These are phyloP conservation scores for Phenganax stokvisi DNA, from an alignment of 92 coral and sea anemone genomes.

Conservation along the genomic window DNA sequence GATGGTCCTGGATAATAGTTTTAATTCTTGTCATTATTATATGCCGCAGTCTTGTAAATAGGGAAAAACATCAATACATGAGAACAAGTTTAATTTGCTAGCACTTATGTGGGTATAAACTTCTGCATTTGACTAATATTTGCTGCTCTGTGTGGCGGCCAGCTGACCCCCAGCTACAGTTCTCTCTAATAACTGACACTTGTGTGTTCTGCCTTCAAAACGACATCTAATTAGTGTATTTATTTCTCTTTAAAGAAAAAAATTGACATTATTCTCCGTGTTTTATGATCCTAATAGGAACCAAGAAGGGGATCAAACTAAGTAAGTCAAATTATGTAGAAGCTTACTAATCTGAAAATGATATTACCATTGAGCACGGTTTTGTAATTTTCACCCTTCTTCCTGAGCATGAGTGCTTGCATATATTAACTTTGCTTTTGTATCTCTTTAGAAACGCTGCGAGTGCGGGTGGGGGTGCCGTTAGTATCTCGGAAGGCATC, in stretches of 20 bases:
- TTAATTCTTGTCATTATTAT: too few species aligned
- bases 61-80: too few species aligned
- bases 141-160: not conserved
- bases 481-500: slow-evolving; percentile 73
- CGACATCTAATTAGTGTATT: not conserved
- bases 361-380: not conserved
- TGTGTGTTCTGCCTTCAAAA: not conserved
- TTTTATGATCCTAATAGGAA: slow-evolving; percentile 81
- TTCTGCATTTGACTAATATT: not conserved
- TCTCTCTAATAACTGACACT: not conserved
- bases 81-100: not conserved
- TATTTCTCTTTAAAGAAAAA: slow-evolving; percentile 59
- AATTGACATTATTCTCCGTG: slow-evolving; percentile 85
- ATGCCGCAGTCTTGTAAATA: too few species aligned
- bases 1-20: too few species aligned
- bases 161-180: not conserved
- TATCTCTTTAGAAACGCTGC: slow-evolving; percentile 47
- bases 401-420: too few species aligned
- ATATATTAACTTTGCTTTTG: not conserved
- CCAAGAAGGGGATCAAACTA: slow-evolving; percentile 61
- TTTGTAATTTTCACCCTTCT: not conserved
- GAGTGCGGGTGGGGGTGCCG: slow-evolving; percentile 38
- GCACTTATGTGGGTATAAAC: not conserved
- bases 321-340: slow-evolving; percentile 50
- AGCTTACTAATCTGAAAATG: not conserved